phyloP scores from a whole-genome alignment of 2,113 vertebrate species.

The Trichomycterus rosablanca region DNA sequence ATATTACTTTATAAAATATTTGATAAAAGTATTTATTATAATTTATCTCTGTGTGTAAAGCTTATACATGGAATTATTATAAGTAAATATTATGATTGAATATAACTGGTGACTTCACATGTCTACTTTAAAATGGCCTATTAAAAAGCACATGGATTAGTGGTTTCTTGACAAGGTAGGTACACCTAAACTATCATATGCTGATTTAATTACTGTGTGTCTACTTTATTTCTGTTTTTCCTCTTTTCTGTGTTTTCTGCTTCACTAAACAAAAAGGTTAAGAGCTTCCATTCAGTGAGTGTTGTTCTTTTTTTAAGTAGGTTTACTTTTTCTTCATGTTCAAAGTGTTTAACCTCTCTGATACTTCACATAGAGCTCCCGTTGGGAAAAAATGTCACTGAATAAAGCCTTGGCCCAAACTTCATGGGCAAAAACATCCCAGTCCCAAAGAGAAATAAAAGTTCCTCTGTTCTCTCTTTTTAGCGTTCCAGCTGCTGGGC shows the following conservation, averaged over 20 bases:
- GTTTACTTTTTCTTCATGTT: constrained; percentile 41
- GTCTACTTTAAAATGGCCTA: too few relatives aligned
- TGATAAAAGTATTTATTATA: too few relatives aligned
- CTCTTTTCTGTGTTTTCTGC: not conserved
- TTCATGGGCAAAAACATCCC: constrained; percentile 31
- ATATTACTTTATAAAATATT: too few relatives aligned
- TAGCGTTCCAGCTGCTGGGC: constrained; percentile 8
- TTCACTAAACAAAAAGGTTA: not conserved
- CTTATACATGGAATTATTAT: too few relatives aligned
- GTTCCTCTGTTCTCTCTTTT: constrained; percentile 9
- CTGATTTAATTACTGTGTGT: not conserved
- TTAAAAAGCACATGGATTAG: too few relatives aligned
- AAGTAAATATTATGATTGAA: too few relatives aligned
- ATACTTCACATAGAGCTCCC: constrained; percentile 22
- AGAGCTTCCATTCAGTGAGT: not conserved
- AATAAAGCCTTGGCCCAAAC: constrained; percentile 42
- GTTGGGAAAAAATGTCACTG: constrained; percentile 42
- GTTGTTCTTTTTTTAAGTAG: constrained; percentile 41
- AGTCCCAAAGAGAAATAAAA: constrained; percentile 11
- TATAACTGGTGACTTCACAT: too few relatives aligned
- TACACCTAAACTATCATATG: not conserved
- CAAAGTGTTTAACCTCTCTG: constrained; percentile 42
- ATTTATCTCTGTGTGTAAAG: too few relatives aligned
- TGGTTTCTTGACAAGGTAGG: too few relatives aligned
- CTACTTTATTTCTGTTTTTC: not conserved